phyloP scores from a whole-genome alignment of 1,140 invertebrate species.

The Lethrus apterus region DNA sequence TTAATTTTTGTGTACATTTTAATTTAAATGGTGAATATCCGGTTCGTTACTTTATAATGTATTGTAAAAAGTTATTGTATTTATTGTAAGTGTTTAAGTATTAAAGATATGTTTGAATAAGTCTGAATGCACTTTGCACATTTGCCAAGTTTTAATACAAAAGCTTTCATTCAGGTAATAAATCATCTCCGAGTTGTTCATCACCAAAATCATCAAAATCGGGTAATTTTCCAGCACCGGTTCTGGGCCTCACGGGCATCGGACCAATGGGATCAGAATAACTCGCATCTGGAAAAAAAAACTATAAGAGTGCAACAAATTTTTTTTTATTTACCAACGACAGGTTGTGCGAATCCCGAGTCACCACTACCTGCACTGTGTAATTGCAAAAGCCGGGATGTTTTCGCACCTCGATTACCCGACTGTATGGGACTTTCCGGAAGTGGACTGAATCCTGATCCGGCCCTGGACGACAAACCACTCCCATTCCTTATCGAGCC shows the following conservation, averaged over 20 bases:
- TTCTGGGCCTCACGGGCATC: conserved; percentile 65
- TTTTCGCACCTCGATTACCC: conserved; percentile 29
- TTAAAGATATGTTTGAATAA: neutral
- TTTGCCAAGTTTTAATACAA: neutral
- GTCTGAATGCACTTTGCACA: neutral
- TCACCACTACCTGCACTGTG: conserved; percentile 37
- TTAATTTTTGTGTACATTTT: too few relatives aligned
- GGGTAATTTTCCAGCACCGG: conserved; percentile 53
- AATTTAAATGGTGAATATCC: too few relatives aligned
- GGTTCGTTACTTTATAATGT: too few relatives aligned
- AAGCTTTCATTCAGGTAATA: conserved; percentile 72
- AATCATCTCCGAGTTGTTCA: conserved; percentile 72
- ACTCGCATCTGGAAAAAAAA: conserved; percentile 46
- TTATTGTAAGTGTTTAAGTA: too few relatives aligned
- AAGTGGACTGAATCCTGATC: conserved; percentile 47
- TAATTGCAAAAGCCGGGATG: conserved; percentile 22
- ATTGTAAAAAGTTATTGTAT: too few relatives aligned
- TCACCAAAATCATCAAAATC: conserved; percentile 73
- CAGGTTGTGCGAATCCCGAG: conserved; percentile 34
- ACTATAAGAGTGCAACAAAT: conserved; percentile 13
- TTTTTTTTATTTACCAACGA: conserved; percentile 19
- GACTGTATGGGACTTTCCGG: conserved; percentile 40
- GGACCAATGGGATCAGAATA: conserved; percentile 74
- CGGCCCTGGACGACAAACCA: conserved; percentile 48
- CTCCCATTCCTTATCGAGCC: conserved; percentile 50